Evolutionary conservation across 2,888 invertebrate species (phyloP).

Genomic region (Gymnocheta viridis): DNA sequence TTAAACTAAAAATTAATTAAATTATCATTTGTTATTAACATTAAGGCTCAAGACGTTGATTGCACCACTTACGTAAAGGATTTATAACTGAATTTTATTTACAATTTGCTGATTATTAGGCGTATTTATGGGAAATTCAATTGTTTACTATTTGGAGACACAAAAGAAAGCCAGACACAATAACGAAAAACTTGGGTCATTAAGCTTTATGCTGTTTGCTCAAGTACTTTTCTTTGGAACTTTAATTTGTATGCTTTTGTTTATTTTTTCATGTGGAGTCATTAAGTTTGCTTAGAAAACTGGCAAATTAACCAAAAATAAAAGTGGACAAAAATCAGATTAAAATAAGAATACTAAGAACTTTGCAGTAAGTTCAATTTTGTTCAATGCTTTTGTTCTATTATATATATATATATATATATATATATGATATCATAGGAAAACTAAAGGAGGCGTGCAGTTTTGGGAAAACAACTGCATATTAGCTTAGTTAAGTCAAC

Average conservation of each 20-base stretch:
- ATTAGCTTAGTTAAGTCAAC: too few relatives aligned
- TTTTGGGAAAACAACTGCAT: too few relatives aligned
- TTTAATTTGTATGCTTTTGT: neutral
- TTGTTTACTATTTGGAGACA: constrained; percentile 18
- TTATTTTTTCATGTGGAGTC: neutral
- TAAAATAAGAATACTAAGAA: too few relatives aligned
- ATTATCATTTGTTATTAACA: neutral
- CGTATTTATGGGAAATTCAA: constrained; percentile 25
- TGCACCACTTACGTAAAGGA: neutral
- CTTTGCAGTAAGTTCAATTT: too few relatives aligned
- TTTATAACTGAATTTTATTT: neutral
- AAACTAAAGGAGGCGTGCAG: too few relatives aligned
- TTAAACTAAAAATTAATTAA: neutral
- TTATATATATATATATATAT: too few relatives aligned
- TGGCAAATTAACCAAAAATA: neutral
- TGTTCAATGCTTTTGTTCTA: too few relatives aligned
- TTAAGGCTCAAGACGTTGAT: neutral
- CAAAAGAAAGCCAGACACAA: constrained; percentile 11
- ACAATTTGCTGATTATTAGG: constrained; percentile 40
- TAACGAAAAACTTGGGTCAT: constrained; percentile 54
- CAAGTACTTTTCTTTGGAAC: constrained; percentile 28
- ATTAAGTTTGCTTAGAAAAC: constrained; percentile 6
- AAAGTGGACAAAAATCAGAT: neutral
- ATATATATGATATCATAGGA: too few relatives aligned
- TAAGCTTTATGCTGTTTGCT: constrained; percentile 51